These are phyloP conservation scores for Machimus atricapillus DNA, from an alignment of 2,888 invertebrate species.

Conservation along the genomic window DNA sequence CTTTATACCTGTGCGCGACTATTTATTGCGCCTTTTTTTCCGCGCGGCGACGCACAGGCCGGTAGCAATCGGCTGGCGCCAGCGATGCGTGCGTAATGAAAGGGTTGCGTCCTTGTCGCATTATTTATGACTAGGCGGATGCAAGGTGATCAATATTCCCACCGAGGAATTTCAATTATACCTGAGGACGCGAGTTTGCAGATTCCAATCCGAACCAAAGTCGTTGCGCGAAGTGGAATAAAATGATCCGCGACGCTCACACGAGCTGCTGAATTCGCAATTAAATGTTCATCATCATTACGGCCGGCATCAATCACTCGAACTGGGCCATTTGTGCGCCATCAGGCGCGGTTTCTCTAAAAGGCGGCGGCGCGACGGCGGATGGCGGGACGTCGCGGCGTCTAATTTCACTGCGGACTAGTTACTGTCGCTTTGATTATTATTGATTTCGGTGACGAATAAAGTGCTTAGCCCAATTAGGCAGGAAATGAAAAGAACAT, in stretches of 20 bases:
- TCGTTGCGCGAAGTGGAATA: not conserved
- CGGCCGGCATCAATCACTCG: not conserved
- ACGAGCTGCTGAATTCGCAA: not conserved
- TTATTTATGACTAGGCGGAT: not conserved
- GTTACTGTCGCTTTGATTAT: not conserved
- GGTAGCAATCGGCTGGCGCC: not conserved
- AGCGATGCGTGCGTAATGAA: not conserved
- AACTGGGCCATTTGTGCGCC: not conserved
- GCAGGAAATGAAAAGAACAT: not conserved
- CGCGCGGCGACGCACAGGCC: not conserved
- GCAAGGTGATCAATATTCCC: not conserved
- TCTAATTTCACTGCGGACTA: not conserved
- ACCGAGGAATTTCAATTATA: not conserved
- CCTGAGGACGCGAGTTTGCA: not conserved
- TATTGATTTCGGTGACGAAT: not conserved
- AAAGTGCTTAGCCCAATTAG: not conserved
- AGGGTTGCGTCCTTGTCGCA: not conserved
- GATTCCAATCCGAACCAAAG: not conserved
- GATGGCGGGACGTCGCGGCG: not conserved
- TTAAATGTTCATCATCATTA: not conserved
- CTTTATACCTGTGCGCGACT: not conserved
- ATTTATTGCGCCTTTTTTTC: not conserved
- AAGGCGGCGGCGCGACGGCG: not conserved
- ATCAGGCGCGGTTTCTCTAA: not conserved
- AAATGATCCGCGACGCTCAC: not conserved